Base-by-base conservation (phyloP, 1,140 invertebrate genomes). In the Polyergus mexicanus region DNA sequence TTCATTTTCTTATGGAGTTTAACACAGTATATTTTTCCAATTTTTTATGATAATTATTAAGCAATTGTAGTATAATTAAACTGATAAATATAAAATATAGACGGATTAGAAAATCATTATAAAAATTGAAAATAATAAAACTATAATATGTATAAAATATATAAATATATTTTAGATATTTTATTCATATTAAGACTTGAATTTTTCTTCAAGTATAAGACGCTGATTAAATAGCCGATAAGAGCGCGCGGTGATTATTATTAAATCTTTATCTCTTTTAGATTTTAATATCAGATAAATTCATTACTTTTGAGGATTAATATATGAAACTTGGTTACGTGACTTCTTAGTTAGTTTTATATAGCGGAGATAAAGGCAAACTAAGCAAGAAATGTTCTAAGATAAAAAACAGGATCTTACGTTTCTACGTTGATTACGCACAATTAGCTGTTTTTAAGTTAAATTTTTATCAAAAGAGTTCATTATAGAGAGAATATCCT, bases 91-190 rank as follows among this genome's bases (percentile, higher is more conserved):
- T 22, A 35, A 47, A 58, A 75, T 3, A 19, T 2, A 11, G 4
- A 28, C 22, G 51, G 60, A 19, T 38, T 25, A 58, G 13, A 0
- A 38, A 75, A 58, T 3, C 6, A 2, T 54, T 58, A 32, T 8
- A 16, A 19, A 28, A 62, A 76, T 75, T n/a, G 11, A 60, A 75
- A 60, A 60, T 75, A 28, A 75, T 75, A 54, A 75, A 7, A 19
- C 16, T 62, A 35, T 35, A 41, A 58, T 32, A 32, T 32, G 38
- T 58, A 25, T 60, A 13, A 13, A 60, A 41, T 16, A 58, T 13
- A 11, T 13, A 13, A 8, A 19, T 16, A 38, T 74, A 32, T 2
- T 32, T 32, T 16, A 28, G 13, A 2, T 28, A 22, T 3, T 35
- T 77, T 51, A 32, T 16, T 47, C 3, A 0, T n/a, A 11, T 65